A percentile compares a stretch with the other conserved stretches of the same genome.
Conservation (phyloP, 2,888 invertebrate genomes). For the Caenorhabditis sp. region DNA sequence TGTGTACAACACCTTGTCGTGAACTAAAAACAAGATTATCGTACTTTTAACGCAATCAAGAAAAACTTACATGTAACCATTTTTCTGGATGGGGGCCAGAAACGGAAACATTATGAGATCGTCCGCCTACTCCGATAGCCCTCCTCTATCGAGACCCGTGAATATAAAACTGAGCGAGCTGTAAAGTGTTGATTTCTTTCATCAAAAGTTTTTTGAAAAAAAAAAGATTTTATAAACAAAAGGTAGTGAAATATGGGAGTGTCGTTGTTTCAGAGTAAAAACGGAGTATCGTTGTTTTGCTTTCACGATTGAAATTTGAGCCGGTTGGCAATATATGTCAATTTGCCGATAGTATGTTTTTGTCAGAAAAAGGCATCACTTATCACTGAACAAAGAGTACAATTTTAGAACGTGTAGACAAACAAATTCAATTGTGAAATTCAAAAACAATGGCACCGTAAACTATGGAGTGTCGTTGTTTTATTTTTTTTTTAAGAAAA, state of each 20-base stretch:
- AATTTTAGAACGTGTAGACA: neutral
- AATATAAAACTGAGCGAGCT: neutral
- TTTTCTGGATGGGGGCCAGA: constrained; percentile 40
- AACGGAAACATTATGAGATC: constrained; percentile 48
- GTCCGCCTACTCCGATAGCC: constrained; percentile 15
- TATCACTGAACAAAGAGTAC: no score
- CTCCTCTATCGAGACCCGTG: constrained; percentile 28
- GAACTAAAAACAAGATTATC: constrained; percentile 16
- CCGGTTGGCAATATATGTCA: no score
- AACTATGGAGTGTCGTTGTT: neutral
- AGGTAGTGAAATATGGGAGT: no score
- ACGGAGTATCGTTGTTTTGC: no score
- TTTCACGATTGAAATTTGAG: no score
- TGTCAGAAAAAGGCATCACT: no score
- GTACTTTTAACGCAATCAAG: no score
- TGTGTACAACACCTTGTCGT: constrained; percentile 26
- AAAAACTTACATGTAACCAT: constrained; percentile 31
- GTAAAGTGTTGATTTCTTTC: neutral
- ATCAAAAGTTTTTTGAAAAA: neutral
- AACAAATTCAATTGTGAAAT: neutral
- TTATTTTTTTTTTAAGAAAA: neutral
- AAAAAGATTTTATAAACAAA: neutral
- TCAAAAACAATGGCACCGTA: neutral
- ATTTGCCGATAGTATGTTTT: no score
- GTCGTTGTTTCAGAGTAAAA: no score